Evolutionary conservation across 2,113 vertebrate species (phyloP).

Genomic region (Nibea coibor): DNA sequence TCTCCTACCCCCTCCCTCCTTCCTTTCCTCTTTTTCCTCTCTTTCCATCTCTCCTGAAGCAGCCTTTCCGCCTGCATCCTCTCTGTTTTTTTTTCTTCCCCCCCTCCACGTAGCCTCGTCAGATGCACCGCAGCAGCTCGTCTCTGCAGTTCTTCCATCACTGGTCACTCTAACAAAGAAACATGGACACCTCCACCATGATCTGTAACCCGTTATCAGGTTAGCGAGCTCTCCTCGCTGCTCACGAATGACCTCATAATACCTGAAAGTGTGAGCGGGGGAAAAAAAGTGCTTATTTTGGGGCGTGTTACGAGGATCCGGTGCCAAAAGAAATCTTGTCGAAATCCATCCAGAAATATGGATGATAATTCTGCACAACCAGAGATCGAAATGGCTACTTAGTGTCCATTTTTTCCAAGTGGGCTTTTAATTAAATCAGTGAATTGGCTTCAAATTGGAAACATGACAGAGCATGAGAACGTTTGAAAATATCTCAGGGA

Average conservation of each 20-base stretch:
- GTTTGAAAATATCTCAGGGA: conserved; percentile 81
- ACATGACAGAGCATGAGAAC: conserved; percentile 79
- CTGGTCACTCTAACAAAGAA: conserved; percentile 78
- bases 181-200: conserved; percentile 60
- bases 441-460: conserved; percentile 75
- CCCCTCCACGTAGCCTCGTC: conserved; percentile 50
- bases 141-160: conserved; percentile 73
- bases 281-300: not conserved
- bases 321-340: conserved; percentile 21
- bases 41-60: conserved; percentile 57
- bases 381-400: conserved; percentile 72
- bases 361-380: conserved; percentile 49
- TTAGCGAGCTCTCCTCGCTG: conserved; percentile 45
- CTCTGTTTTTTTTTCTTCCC: conserved; percentile 23
- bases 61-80: conserved; percentile 55
- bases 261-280: not conserved
- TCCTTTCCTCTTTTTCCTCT: conserved; percentile 53
- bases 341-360: conserved; percentile 50
- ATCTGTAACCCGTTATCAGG: conserved; percentile 64
- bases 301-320: not conserved
- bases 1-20: conserved; percentile 52
- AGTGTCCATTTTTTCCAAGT: conserved; percentile 74
- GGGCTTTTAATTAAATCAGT: conserved; percentile 81
- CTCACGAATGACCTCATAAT: conserved; percentile 28
- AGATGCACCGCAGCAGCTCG: conserved; percentile 57